Evolutionary conservation across 2,888 invertebrate genomes (phyloP).

Genomic region (Leptopterna dolabrata): DNA sequence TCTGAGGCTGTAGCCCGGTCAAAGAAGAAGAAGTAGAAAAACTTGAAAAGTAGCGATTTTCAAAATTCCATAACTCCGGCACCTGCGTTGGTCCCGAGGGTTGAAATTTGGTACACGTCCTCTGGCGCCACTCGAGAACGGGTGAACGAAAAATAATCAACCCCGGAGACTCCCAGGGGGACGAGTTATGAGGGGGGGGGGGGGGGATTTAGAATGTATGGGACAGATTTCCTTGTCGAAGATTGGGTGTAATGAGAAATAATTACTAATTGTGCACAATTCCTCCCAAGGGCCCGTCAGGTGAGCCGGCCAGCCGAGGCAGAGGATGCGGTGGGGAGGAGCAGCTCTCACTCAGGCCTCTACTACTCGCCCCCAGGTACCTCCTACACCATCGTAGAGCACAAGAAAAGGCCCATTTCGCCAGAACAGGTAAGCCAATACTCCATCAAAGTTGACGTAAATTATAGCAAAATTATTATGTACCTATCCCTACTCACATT

Average conservation of each 20-base stretch:
- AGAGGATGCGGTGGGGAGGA: constrained; percentile 67
- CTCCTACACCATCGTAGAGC: constrained; percentile 88
- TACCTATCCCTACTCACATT: no score
- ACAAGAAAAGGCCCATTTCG: constrained; percentile 84
- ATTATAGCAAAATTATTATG: not conserved
- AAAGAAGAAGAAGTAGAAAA: no score
- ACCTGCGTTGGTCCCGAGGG: no score
- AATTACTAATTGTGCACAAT: no score
- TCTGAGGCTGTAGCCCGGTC: no score
- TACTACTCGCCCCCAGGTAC: constrained; percentile 91
- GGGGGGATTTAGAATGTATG: not conserved
- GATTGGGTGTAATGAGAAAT: not conserved
- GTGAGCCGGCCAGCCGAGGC: constrained; percentile 70
- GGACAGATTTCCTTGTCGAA: not conserved
- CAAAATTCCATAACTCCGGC: no score
- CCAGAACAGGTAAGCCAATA: constrained; percentile 81
- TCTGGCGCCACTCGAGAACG: no score
- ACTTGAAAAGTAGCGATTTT: no score
- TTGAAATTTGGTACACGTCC: no score
- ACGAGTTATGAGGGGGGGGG: no score
- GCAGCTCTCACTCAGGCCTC: constrained; percentile 65
- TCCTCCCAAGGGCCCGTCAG: constrained; percentile 68
- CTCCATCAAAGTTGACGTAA: not conserved
- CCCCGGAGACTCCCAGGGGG: no score
- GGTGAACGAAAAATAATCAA: no score